These are phyloP conservation scores for Chymomyza caudatula DNA, from an alignment of 2,888 invertebrate species.

Conservation along the genomic window DNA sequence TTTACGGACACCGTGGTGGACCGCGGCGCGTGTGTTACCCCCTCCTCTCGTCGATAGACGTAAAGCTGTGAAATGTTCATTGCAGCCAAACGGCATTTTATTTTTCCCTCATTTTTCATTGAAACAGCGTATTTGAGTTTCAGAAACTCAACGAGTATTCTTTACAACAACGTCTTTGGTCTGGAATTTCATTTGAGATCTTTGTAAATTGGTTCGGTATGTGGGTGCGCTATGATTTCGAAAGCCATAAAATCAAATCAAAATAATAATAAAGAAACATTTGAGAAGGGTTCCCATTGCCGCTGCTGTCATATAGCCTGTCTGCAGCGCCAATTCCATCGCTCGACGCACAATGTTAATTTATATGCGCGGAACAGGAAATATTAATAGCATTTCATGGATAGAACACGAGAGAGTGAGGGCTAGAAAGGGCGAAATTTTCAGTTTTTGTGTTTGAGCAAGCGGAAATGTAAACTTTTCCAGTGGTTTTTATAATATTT, in stretches of 20 bases:
- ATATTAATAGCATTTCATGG: slow-evolving; percentile 60
- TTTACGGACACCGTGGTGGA: neutral
- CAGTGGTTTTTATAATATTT: neutral
- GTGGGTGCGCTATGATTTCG: slow-evolving; percentile 14
- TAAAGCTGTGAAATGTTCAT: neutral
- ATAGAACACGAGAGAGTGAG: slow-evolving; percentile 14
- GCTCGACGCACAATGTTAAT: slow-evolving; percentile 41
- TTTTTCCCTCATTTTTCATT: neutral
- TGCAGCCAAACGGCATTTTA: neutral
- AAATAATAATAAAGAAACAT: slow-evolving; percentile 19
- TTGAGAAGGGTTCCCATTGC: slow-evolving; percentile 53
- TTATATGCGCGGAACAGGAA: slow-evolving; percentile 68
- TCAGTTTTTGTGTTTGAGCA: slow-evolving; percentile 6
- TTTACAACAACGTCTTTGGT: neutral
- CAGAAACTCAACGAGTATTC: neutral
- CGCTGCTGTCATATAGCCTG: neutral
- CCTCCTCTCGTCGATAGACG: neutral
- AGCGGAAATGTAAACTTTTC: slow-evolving; percentile 44
- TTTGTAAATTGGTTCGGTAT: neutral
- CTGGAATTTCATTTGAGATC: neutral
- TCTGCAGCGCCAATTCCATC: neutral
- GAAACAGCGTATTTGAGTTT: neutral
- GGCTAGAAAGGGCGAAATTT: slow-evolving; percentile 3
- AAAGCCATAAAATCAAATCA: neutral
- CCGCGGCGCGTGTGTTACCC: neutral